Percentiles rank a stretch among this genome's conserved stretches.
Evolutionary conservation across 2,113 vertebrate species (phyloP).

Genomic region (Oceanodroma tethys): DNA sequence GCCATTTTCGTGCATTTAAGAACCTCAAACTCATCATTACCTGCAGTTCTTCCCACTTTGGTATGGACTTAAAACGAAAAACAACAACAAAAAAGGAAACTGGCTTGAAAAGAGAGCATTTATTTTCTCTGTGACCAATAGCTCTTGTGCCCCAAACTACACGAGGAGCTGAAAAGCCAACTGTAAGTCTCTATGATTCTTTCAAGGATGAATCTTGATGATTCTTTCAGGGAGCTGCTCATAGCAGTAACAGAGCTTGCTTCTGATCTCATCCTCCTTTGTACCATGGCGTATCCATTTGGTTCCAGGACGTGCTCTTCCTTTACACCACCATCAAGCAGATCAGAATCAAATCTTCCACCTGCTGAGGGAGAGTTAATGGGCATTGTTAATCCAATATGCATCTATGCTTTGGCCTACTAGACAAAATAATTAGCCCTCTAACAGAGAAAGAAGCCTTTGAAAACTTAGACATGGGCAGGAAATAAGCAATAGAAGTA

Average conservation of each 20-base stretch:
- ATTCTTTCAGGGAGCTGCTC: background rate
- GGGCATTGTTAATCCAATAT: constrained; percentile 10
- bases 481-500: constrained; percentile 24
- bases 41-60: background rate
- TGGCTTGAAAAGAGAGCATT: background rate
- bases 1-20: background rate
- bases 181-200: background rate
- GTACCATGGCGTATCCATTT: background rate
- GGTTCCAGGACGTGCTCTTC: background rate
- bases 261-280: background rate
- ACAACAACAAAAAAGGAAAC: background rate
- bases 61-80: background rate
- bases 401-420: background rate
- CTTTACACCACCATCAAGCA: background rate
- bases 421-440: constrained; percentile 14
- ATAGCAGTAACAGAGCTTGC: background rate
- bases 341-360: background rate
- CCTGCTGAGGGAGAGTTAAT: constrained; percentile 5
- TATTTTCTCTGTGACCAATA: background rate
- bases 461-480: background rate
- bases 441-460: background rate
- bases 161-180: background rate
- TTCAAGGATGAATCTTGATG: background rate
- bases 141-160: background rate
- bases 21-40: background rate